These are phyloP conservation scores for Odontomyia ornata DNA, from an alignment of 2,888 invertebrate species.

Conservation along the genomic window DNA sequence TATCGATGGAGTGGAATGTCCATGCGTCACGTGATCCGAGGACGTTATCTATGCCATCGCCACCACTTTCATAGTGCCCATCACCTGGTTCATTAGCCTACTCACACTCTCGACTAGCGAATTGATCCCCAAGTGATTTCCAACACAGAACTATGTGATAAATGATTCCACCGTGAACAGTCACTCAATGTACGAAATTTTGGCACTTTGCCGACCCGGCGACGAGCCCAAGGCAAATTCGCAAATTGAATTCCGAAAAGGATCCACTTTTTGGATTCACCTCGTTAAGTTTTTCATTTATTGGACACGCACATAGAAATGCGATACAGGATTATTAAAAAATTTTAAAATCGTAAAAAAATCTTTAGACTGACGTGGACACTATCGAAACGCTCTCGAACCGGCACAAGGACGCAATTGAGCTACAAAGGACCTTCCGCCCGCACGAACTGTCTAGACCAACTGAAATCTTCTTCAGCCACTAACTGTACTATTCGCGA, in stretches of 20 bases:
- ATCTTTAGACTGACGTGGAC: not conserved
- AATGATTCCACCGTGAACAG: slow-evolving; percentile 25
- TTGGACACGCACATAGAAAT: not conserved
- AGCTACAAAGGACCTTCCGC: slow-evolving; percentile 1
- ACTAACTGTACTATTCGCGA: slow-evolving; percentile 13
- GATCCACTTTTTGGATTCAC: not conserved
- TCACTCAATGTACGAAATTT: slow-evolving; percentile 10
- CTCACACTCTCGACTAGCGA: not conserved
- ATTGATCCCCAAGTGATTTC: not conserved
- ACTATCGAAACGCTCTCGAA: not conserved
- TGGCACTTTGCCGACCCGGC: slow-evolving; percentile 30
- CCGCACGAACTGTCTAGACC: not conserved
- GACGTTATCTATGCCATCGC: not conserved
- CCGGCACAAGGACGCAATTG: not conserved
- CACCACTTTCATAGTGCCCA: not conserved
- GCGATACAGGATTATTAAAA: not conserved
- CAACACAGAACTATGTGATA: not conserved
- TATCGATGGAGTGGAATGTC: not conserved
- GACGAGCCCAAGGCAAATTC: not conserved
- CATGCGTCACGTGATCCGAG: slow-evolving; percentile 16
- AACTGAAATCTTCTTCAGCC: slow-evolving; percentile 17
- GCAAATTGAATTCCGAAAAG: not conserved
- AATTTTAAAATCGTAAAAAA: not conserved
- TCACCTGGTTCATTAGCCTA: not conserved
- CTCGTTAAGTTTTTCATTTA: not conserved